A percentile compares a stretch with the other conserved stretches of the same genome.
phyloP scores from a whole-genome alignment of 2,888 invertebrate genomes.

The Drosophila macrothrix region DNA sequence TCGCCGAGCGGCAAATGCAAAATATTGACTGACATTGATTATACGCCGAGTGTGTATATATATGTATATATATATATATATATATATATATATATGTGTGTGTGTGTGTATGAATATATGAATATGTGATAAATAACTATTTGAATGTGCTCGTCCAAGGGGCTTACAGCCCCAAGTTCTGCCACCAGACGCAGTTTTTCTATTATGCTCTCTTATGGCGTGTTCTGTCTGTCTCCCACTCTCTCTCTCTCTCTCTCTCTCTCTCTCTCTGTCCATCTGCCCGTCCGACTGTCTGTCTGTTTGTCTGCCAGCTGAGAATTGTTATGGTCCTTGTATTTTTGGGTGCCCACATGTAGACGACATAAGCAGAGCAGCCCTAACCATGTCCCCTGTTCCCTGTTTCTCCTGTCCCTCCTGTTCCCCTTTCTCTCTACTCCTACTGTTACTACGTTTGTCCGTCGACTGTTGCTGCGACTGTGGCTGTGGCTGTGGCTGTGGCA shows the following conservation, averaged over 20 bases:
- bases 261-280: conserved; percentile 2
- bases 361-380: conserved; percentile 10
- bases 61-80: background rate
- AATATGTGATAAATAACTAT: conserved; percentile 36
- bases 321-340: conserved; percentile 53
- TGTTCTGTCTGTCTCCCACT: conserved; percentile 17
- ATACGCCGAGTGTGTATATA: conserved; percentile 37
- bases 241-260: conserved; percentile 5
- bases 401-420: background rate
- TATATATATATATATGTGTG: background rate
- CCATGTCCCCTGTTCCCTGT: background rate
- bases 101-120: background rate
- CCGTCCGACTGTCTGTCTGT: background rate
- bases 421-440: background rate
- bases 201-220: conserved; percentile 70
- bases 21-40: conserved; percentile 78
- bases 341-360: conserved; percentile 41
- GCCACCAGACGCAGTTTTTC: conserved; percentile 64
- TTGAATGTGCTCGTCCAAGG: conserved; percentile 34
- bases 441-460: background rate
- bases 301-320: conserved; percentile 35
- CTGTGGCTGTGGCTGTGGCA: conserved; percentile 7
- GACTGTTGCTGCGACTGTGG: conserved; percentile 8
- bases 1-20: conserved; percentile 51
- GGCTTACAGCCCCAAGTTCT: conserved; percentile 38